A percentile compares a stretch with the other conserved stretches of the same genome.
phyloP scores from a whole-genome alignment of 2,797 vertebrate species.

The Protosalanx chinensis region DNA sequence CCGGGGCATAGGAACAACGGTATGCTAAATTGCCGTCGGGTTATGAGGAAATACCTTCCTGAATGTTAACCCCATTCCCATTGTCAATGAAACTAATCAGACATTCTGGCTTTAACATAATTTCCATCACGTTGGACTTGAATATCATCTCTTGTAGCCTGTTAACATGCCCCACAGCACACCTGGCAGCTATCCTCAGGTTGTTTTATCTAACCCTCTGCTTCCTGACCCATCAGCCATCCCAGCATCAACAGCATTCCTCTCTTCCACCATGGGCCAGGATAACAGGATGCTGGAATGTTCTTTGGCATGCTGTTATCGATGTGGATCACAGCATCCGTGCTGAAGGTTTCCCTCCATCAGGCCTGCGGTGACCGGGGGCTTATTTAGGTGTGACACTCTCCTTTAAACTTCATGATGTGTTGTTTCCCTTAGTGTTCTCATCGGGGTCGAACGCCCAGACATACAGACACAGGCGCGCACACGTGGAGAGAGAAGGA shows the following conservation, averaged over 20 bases:
- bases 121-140: no score
- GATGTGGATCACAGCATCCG: slow-evolving; percentile 20
- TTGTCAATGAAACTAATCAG: neutral
- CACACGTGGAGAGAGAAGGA: no score
- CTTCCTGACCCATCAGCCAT: slow-evolving; percentile 24
- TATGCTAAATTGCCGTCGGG: neutral
- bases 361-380: neutral
- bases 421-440: neutral
- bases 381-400: neutral
- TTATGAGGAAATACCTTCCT: neutral
- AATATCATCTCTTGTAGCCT: no score
- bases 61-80: neutral
- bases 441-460: neutral
- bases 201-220: slow-evolving; percentile 8
- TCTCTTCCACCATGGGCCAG: slow-evolving; percentile 20
- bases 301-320: slow-evolving; percentile 40
- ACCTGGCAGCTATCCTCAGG: slow-evolving; percentile 45
- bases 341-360: neutral
- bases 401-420: neutral
- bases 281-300: slow-evolving; percentile 51
- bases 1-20: slow-evolving; percentile 18
- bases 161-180: slow-evolving; percentile 15
- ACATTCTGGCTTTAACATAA: no score
- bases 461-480: neutral
- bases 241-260: slow-evolving; percentile 28